Evolutionary conservation across 2,797 vertebrate genomes (phyloP).

Genomic region (Echeneis naucrates): DNA sequence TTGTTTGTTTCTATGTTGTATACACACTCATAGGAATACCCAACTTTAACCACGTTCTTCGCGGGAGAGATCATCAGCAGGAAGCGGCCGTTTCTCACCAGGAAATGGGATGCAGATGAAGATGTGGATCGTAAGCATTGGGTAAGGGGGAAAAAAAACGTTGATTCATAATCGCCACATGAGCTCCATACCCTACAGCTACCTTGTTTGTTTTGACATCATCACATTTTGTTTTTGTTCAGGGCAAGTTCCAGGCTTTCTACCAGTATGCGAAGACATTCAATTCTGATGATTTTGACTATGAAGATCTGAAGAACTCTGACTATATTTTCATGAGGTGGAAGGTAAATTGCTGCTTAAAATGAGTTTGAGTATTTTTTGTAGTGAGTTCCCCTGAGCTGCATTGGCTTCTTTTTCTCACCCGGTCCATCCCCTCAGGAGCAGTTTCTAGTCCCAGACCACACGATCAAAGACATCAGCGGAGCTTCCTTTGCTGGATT

Average conservation of each 20-base stretch:
- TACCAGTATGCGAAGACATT: slow-evolving; percentile 99
- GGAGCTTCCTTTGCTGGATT: slow-evolving; percentile 99
- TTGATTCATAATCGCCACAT: not conserved
- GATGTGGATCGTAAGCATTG: slow-evolving; percentile 99
- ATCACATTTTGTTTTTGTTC: slow-evolving; percentile 23
- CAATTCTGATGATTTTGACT: slow-evolving; percentile 98
- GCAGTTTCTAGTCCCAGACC: slow-evolving; percentile 97
- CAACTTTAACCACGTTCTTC: slow-evolving; percentile 97
- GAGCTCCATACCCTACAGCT: not conserved
- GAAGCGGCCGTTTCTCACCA: slow-evolving; percentile 95
- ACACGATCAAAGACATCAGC: slow-evolving; percentile 98
- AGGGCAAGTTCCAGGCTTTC: slow-evolving; percentile 99
- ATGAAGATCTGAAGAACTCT: slow-evolving; percentile 95
- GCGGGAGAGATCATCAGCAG: slow-evolving; percentile 98
- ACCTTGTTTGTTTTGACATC: not conserved
- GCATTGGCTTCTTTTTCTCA: slow-evolving; percentile 1
- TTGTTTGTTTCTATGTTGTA: not conserved
- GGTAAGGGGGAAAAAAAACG: slow-evolving; percentile 78
- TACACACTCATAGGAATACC: slow-evolving; percentile 88
- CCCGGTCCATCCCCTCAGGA: slow-evolving; percentile 81
- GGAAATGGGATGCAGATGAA: slow-evolving; percentile 98
- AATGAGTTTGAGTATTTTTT: not conserved
- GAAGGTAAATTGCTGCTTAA: slow-evolving; percentile 87
- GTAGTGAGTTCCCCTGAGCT: not conserved
- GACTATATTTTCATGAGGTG: slow-evolving; percentile 99